Evolutionary conservation across 1,140 invertebrate species (phyloP).

Genomic region (Hyposmocoma kahamanoa): DNA sequence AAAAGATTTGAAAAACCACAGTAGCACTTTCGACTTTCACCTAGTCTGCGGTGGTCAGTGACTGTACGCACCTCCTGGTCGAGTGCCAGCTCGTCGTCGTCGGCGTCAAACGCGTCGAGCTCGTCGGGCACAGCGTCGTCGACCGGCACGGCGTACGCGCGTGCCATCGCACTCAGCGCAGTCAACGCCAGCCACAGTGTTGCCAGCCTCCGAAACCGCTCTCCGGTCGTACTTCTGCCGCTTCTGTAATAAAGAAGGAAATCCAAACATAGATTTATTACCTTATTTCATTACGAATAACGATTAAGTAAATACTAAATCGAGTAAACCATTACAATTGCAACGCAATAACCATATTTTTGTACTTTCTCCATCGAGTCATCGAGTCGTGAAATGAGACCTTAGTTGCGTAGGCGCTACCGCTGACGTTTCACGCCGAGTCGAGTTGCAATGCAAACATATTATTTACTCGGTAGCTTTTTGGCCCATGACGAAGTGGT

Average conservation of each 20-base stretch:
- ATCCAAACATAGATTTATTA: not conserved
- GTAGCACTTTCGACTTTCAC: conserved; percentile 40
- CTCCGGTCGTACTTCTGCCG: too few relatives aligned
- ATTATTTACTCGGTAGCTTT: too few relatives aligned
- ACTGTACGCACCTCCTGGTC: conserved; percentile 47
- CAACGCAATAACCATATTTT: not conserved
- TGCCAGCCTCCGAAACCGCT: too few relatives aligned
- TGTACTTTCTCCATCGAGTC: conserved; percentile 38
- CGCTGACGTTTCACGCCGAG: too few relatives aligned
- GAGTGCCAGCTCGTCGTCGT: conserved; percentile 44
- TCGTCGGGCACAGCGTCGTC: conserved; percentile 54
- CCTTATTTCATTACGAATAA: too few relatives aligned
- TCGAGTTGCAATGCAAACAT: too few relatives aligned
- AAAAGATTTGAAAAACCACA: conserved; percentile 26
- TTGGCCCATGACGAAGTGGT: too few relatives aligned
- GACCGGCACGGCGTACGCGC: conserved; percentile 35
- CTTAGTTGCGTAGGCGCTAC: too few relatives aligned
- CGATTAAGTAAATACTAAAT: too few relatives aligned
- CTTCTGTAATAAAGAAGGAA: not conserved
- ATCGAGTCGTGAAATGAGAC: conserved; percentile 54
- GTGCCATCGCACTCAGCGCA: conserved; percentile 33
- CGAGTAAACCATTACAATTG: too few relatives aligned
- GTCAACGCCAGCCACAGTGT: conserved; percentile 17
- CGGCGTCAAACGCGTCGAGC: conserved; percentile 42
- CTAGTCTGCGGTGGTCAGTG: not conserved